Conservation (phyloP, 2,113 vertebrate genomes). For the human (Homo sapiens) region GRCh38 chr3:71776001-71776500, state of each 20-base stretch:
- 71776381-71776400: too few species aligned
- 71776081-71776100: neutral
- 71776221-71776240: neutral
- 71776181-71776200: neutral
- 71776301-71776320: neutral
- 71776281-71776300: neutral
- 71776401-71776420: too few species aligned
- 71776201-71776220: neutral
- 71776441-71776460: too few species aligned
- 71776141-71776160: neutral
- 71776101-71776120: neutral
- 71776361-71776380: too few species aligned
- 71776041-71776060: fast-evolving
- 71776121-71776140: neutral
- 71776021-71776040: neutral
- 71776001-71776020: neutral
- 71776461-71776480: too few species aligned
- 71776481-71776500: too few species aligned
- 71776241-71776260: neutral
- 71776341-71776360: fast-evolving
- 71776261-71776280: neutral
- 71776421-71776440: too few species aligned
- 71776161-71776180: neutral
- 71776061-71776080: neutral
- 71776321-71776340: too few species aligned